phyloP scores from a whole-genome alignment of 2,797 vertebrate species.

The Pygocentrus nattereri region DNA sequence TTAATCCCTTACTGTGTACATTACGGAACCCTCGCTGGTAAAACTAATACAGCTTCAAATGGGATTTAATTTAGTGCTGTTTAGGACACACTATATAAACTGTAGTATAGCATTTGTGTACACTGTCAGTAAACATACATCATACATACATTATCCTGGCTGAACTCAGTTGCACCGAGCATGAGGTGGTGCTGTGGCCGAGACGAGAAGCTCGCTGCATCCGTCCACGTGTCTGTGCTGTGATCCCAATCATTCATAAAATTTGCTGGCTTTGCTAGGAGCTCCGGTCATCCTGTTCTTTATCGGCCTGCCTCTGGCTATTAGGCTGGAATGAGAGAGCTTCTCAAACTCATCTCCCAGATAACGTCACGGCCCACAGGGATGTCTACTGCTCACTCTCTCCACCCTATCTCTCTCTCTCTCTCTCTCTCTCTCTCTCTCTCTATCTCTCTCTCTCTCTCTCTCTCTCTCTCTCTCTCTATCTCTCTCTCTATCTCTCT shows the following conservation, averaged over 20 bases:
- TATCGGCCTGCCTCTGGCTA: conserved; percentile 60
- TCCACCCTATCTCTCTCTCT: no score
- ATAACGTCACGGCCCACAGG: conserved; percentile 52
- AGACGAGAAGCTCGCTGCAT: conserved; percentile 59
- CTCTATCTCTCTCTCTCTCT: no score
- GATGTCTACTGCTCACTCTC: conserved; percentile 27
- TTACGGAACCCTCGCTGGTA: neutral
- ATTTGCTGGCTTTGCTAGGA: conserved; percentile 54
- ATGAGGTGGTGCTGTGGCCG: conserved; percentile 51
- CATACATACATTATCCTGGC: neutral
- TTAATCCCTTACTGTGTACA: neutral
- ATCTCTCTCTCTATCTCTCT: no score
- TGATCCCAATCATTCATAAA: conserved; percentile 82
- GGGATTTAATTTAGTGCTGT: no score
- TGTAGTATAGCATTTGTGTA: neutral
- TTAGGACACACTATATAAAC: neutral
- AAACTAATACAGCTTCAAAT: neutral
- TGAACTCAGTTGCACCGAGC: conserved; percentile 36
- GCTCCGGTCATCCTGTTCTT: conserved; percentile 52
- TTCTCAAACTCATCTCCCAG: conserved; percentile 46
- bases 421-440: no score
- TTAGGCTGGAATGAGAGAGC: conserved; percentile 69
- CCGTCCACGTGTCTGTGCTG: conserved; percentile 67
- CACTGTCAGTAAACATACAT: neutral
- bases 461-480: no score